Base-by-base conservation (phyloP, 35 echinoderm and acorn worm genomes). In the Nesometra sesokonis region DNA sequence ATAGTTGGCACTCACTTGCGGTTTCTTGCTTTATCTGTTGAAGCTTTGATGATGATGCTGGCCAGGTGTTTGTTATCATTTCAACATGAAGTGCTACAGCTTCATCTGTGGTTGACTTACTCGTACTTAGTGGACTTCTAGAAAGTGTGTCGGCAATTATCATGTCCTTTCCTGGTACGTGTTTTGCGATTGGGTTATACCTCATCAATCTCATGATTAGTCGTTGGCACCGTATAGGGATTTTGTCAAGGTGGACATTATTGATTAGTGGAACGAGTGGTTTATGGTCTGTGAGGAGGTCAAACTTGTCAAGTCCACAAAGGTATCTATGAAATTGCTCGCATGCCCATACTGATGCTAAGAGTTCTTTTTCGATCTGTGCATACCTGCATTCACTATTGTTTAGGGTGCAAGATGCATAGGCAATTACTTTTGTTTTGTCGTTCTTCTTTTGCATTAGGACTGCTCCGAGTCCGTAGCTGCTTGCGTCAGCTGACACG, bases 271-370 rank as follows among this genome's bases (percentile, higher is more conserved):
- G 85, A 30, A 93, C 81, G 0, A 93, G 77, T 32, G 86, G 91
- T 85, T 85, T 93, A 36, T 93, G 91, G 35, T 93, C 91, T 29
- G 87, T 93, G 34, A 85, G 82, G 0, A 93, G 40, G 32, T 57
- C 52, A 78, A 89, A 89, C 21, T 67, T 67, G 32, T 88, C 76
- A 35, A 93, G 79, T 29, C 91, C 87, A 34, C 57, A n/a, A n/a
- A 93, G 15, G 43, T 86, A 82, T 11, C 89, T 81, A 32, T 81
- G 52, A 36, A 93, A 93, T 39, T 84, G 88, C 34, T 93, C 87
- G 76, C 87, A 86, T 2, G 81, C 91, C 87, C 87, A 89, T 17
- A 52, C 78, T 37, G 36, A 19, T 35, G 91, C 87, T 67, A 93
- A 83, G 0, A 82, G 87, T 78, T 93, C 86, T 36, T 93, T 93